A percentile compares a stretch with the other conserved stretches of the same genome.
phyloP scores from a whole-genome alignment of 2,888 invertebrate species.

The Sericinus montela region DNA sequence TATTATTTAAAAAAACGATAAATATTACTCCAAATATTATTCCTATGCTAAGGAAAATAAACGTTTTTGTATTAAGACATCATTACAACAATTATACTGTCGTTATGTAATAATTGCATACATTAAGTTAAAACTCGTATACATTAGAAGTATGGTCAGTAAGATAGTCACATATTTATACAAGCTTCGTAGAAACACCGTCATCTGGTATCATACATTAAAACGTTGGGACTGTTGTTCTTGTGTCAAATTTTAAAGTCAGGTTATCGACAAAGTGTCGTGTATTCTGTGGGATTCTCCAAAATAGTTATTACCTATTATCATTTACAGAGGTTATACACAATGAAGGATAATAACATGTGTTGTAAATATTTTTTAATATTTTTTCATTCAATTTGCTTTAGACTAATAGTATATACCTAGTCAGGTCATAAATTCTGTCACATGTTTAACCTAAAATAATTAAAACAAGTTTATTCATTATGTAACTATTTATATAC shows the following conservation, averaged over 20 bases:
- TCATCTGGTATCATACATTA: conserved; percentile 42
- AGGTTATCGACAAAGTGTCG: conserved; percentile 8
- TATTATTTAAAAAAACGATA: too few species aligned
- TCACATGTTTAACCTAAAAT: too few species aligned
- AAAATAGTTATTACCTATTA: too few species aligned
- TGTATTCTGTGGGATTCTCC: conserved; percentile 7
- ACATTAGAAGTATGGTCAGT: background rate
- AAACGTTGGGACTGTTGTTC: background rate
- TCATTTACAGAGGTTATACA: too few species aligned
- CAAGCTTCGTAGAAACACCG: conserved; percentile 55
- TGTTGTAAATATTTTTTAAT: too few species aligned
- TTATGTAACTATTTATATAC: too few species aligned
- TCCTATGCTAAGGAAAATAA: conserved; percentile 2
- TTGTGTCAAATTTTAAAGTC: conserved; percentile 1
- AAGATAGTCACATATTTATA: conserved; percentile 2
- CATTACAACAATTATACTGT: background rate
- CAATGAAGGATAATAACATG: too few species aligned
- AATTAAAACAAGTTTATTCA: too few species aligned
- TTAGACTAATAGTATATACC: too few species aligned
- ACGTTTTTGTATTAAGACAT: conserved; percentile 4
- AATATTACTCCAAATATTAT: too few species aligned
- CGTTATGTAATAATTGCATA: conserved; percentile 20
- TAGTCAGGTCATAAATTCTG: too few species aligned
- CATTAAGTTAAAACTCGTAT: background rate
- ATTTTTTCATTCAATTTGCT: too few species aligned